Base-by-base conservation (phyloP, 1,140 invertebrate species). In the Lordiphosa clarofinis region DNA sequence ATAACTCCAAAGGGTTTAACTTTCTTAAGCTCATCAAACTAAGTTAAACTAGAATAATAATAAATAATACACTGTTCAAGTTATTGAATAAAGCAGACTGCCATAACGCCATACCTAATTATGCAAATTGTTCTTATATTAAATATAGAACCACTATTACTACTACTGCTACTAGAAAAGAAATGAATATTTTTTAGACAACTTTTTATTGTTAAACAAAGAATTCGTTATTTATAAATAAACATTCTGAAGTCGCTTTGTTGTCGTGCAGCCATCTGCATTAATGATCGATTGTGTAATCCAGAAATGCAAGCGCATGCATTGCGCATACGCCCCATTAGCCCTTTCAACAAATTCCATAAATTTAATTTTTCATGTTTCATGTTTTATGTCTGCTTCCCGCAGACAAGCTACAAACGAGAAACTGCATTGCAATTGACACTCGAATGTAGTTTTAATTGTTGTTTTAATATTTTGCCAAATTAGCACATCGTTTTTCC, bases 401-500 rank as follows among this genome's bases (percentile, higher is more conserved):
- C 19, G 7, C 13, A 54, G 55, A 42, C 21, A 35, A 19, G 38
- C 31, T 35, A n/a, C 12, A 24, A 40, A 7, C 13, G 15, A 49
- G 21, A n/a, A 62, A 73, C 40, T 50, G 15, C 64, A 61, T 47
- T 53, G 62, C 76, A 76, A 82, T 82, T 73, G 78, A 76, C 78
- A 82, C 59, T 55, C 50, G 40, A 84, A 82, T 69, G 78, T 48
- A 56, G 60, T 65, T 84, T 73, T 84, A 82, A 82, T 84, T 55
- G 63, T 62, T 69, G 49, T 64, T 48, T 82, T 78, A 65, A 63
- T 61, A 76, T 65, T 84, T 76, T 73, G 72, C 68, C 78, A 78
- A 82, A 82, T 82, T 82, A 82, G 66, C 78, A 84, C 78, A 72
- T 82, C 59, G 71, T 73, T 82, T 63, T 54, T 54, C 35, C 13